phyloP scores from a whole-genome alignment of 2,797 vertebrate species.

The Erithacus rubecula region DNA sequence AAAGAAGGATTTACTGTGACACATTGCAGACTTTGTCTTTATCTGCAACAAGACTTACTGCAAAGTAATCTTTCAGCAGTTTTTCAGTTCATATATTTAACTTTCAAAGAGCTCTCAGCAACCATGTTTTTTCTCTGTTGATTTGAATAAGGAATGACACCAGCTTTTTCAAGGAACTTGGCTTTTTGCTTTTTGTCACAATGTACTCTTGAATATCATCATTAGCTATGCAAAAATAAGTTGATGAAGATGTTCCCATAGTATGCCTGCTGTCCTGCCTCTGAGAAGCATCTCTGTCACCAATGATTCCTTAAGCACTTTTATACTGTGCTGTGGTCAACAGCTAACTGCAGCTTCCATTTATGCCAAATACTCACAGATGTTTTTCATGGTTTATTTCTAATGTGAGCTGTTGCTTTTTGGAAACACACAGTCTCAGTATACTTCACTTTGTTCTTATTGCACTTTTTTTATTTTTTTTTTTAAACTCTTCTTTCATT shows the following conservation, averaged over 20 bases:
- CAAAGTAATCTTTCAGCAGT: neutral
- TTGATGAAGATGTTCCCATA: neutral
- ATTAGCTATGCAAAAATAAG: neutral
- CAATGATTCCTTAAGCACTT: neutral
- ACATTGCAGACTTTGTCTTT: neutral
- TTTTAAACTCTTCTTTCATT: neutral
- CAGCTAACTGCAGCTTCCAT: neutral
- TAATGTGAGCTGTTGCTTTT: neutral
- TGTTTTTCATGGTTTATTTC: conserved; percentile 17
- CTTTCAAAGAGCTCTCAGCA: neutral
- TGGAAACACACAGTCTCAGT: neutral
- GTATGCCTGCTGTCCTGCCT: neutral
- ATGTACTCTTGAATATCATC: neutral
- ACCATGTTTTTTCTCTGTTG: neutral
- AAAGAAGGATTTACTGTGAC: neutral
- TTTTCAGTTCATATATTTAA: neutral
- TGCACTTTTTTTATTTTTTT: neutral
- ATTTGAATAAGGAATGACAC: neutral
- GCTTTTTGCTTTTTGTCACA: neutral
- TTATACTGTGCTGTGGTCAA: neutral
- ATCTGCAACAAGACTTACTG: neutral
- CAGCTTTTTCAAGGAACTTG: neutral
- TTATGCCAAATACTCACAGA: neutral
- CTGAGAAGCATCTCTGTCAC: neutral
- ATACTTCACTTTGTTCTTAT: neutral